phyloP scores from a whole-genome alignment of 2,113 vertebrate genomes.

The Ceratotherium simum region DNA sequence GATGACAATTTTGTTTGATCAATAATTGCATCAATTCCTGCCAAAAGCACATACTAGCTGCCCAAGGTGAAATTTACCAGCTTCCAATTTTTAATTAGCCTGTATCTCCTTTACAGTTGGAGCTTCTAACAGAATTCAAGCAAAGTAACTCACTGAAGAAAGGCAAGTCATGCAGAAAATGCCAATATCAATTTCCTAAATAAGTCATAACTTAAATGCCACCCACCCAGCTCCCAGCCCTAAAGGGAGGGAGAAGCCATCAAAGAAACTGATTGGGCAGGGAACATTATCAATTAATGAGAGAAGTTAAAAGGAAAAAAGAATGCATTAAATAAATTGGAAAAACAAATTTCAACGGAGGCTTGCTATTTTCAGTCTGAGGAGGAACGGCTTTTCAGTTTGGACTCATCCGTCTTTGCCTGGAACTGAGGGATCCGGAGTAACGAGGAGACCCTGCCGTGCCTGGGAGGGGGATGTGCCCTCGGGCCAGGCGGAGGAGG shows the following conservation, averaged over 20 bases:
- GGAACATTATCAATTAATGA: slow-evolving; percentile 71
- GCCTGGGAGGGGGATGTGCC: too few species aligned
- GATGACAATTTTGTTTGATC: slow-evolving; percentile 85
- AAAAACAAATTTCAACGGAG: slow-evolving; percentile 64
- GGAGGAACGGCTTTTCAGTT: not conserved
- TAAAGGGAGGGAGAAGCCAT: slow-evolving; percentile 74
- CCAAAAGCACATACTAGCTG: slow-evolving; percentile 71
- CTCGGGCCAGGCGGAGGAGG: not conserved
- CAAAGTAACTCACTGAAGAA: slow-evolving; percentile 81
- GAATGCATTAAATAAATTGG: slow-evolving; percentile 58
- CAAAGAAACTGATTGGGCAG: slow-evolving; percentile 50
- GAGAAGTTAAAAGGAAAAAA: slow-evolving; percentile 59
- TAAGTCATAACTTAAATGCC: slow-evolving; percentile 84
- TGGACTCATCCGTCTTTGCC: not conserved
- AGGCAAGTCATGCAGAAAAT: slow-evolving; percentile 86
- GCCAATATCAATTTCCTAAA: slow-evolving; percentile 87
- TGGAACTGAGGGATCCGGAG: not conserved
- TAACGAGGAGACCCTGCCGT: not conserved
- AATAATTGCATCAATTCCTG: slow-evolving; percentile 81
- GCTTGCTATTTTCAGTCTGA: not conserved
- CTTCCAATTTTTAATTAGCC: slow-evolving; percentile 83
- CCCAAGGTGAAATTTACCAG: slow-evolving; percentile 82
- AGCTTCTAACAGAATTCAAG: slow-evolving; percentile 78
- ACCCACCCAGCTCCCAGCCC: slow-evolving; percentile 56
- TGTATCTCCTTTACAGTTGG: slow-evolving; percentile 74